phyloP scores from a whole-genome alignment of 35 echinoderm and acorn worm genomes.

The Lytechinus pictus region DNA sequence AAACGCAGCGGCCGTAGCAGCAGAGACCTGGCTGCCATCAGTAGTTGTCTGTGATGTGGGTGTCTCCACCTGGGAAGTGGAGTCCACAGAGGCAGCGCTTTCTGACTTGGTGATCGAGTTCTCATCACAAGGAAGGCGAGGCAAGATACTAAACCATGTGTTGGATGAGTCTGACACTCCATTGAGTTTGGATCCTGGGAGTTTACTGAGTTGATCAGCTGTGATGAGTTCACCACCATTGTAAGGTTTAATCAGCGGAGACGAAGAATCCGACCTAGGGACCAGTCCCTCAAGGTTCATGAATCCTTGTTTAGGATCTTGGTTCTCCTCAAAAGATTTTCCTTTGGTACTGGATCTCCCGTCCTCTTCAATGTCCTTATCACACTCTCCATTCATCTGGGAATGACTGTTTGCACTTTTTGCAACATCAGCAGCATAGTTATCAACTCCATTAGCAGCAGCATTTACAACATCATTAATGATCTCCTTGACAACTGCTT shows the following conservation, averaged over 20 bases:
- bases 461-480: background rate
- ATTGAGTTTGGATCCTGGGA: slow-evolving; percentile 73
- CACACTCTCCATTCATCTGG: slow-evolving; percentile 20
- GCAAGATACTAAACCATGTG: slow-evolving; percentile 97
- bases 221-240: slow-evolving; percentile 61
- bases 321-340: slow-evolving; percentile 5
- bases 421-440: background rate
- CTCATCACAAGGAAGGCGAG: slow-evolving; percentile 88
- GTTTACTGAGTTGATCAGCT: slow-evolving; percentile 45
- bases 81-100: background rate
- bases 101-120: slow-evolving; percentile 62
- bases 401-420: background rate
- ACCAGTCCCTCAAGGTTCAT: slow-evolving; percentile 67
- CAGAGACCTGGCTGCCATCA: background rate
- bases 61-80: background rate
- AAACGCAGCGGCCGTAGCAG: slow-evolving; percentile 54
- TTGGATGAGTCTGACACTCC: slow-evolving; percentile 64
- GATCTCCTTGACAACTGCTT: slow-evolving; percentile 9
- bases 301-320: slow-evolving; percentile 56
- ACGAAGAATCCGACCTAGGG: slow-evolving; percentile 23
- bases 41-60: background rate
- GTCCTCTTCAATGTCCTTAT: slow-evolving; percentile 40
- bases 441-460: background rate
- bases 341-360: slow-evolving; percentile 6
- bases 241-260: slow-evolving; percentile 36